Conservation (phyloP, 1,140 invertebrate genomes). For the Elysia chlorotica region DNA sequence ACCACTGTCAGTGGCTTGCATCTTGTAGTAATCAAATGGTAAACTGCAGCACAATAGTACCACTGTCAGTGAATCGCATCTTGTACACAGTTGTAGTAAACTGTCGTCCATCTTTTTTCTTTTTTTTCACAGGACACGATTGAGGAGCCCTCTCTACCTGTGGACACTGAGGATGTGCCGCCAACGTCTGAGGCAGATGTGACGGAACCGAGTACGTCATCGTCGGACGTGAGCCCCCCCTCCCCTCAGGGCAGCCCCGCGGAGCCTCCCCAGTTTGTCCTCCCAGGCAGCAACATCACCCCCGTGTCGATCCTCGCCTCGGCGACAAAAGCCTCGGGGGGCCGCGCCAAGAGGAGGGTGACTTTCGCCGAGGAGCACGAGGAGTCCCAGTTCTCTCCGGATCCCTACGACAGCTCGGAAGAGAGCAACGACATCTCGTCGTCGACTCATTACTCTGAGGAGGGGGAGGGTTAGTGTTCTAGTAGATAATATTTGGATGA, state of each 20-base stretch:
- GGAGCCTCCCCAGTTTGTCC: background rate
- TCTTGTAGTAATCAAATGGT: too few relatives aligned
- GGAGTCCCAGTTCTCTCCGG: slow-evolving; percentile 13
- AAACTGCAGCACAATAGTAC: too few relatives aligned
- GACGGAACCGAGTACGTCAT: background rate
- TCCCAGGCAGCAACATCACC: slow-evolving; percentile 9
- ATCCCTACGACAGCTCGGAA: background rate
- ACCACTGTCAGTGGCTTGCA: too few relatives aligned
- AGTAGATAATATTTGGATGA: background rate
- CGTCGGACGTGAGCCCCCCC: slow-evolving; percentile 6
- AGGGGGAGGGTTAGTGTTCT: background rate
- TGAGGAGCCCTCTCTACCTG: slow-evolving; percentile 8
- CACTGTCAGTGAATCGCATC: too few relatives aligned
- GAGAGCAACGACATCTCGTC: slow-evolving; percentile 12
- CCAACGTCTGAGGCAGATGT: background rate
- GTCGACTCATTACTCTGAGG: slow-evolving; percentile 5
- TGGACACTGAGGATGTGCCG: background rate
- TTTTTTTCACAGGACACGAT: too few relatives aligned
- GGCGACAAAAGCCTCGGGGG: slow-evolving; percentile 31
- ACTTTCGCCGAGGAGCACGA: slow-evolving; percentile 50
- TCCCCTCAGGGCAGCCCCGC: slow-evolving; percentile 20
- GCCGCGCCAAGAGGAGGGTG: slow-evolving; percentile 45
- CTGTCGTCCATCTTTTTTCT: too few relatives aligned
- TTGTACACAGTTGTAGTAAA: too few relatives aligned
- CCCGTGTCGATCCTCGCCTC: slow-evolving; percentile 37